Percentiles rank a stretch among this genome's conserved stretches.
Conservation (phyloP, 2,888 invertebrate genomes). For the Conus canariensis region DNA sequence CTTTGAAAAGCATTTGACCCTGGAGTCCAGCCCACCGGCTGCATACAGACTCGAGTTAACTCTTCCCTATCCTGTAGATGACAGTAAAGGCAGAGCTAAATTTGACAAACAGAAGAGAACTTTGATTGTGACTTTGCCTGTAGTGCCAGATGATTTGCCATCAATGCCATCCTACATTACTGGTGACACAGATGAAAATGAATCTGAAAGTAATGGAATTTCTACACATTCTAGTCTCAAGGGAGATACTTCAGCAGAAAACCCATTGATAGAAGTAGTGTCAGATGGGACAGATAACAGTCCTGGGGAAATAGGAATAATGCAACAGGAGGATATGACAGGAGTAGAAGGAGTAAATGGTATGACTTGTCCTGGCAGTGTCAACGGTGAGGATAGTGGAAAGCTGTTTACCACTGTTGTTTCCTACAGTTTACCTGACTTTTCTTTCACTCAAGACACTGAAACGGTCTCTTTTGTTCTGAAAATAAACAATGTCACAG, state of each 20-base stretch:
- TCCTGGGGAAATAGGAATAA: neutral
- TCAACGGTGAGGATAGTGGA: too few species aligned
- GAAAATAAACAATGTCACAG: constrained; percentile 68
- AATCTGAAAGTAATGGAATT: neutral
- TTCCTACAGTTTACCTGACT: constrained; percentile 59
- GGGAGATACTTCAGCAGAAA: neutral
- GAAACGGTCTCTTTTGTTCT: constrained; percentile 72
- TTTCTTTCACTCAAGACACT: constrained; percentile 69
- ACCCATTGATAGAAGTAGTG: neutral
- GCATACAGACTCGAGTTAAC: constrained; percentile 90
- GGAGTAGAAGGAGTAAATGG: too few species aligned
- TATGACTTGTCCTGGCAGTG: too few species aligned
- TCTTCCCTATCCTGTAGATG: constrained; percentile 90
- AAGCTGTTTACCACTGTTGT: neutral
- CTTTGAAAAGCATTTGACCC: constrained; percentile 85
- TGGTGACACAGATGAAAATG: neutral
- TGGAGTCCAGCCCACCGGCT: constrained; percentile 87
- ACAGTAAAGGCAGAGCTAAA: constrained; percentile 90
- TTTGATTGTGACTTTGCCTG: constrained; percentile 89
- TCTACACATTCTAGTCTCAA: neutral
- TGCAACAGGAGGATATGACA: neutral
- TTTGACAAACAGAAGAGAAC: constrained; percentile 89
- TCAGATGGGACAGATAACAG: neutral
- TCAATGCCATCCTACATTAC: constrained; percentile 56
- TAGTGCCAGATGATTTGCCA: constrained; percentile 79